phyloP scores from a whole-genome alignment of 2,888 invertebrate genomes.

The Malthinus seriepunctatus region DNA sequence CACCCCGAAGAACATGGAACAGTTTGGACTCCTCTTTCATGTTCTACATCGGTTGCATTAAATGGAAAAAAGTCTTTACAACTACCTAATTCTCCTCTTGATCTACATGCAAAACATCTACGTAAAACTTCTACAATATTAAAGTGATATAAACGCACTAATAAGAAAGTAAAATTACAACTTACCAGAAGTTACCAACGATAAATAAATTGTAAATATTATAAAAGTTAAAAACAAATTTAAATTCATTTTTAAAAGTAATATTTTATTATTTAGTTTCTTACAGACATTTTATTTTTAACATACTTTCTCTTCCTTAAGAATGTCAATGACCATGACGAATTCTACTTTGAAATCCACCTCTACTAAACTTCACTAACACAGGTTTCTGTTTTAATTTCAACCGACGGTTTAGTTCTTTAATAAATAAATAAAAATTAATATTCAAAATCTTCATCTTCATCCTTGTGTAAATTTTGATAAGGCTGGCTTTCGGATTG shows the following conservation, averaged over 20 bases:
- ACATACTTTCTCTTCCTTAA: conserved; percentile 29
- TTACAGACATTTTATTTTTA: conserved; percentile 28
- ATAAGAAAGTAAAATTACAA: conserved; percentile 1
- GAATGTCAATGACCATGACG: conserved; percentile 26
- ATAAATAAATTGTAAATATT: conserved; percentile 26
- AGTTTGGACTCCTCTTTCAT: conserved; percentile 72
- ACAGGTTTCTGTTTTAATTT: not conserved
- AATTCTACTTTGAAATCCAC: not conserved
- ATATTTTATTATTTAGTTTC: conserved; percentile 4
- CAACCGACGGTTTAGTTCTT: not conserved
- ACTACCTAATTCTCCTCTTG: conserved; percentile 83
- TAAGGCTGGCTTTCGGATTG: not conserved
- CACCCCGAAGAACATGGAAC: conserved; percentile 88
- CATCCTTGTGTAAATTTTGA: not conserved
- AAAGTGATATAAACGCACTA: not conserved
- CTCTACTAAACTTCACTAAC: not conserved
- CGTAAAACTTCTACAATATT: conserved; percentile 64
- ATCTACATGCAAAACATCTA: conserved; percentile 83
- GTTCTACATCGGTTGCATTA: conserved; percentile 75
- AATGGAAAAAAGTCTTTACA: conserved; percentile 85
- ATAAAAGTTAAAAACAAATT: conserved; percentile 18
- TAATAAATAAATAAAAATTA: not conserved
- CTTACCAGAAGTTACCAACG: conserved; percentile 30
- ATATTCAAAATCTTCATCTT: not conserved
- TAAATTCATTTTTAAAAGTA: conserved; percentile 22